Evolutionary conservation across 2,113 vertebrate species (phyloP).

Genomic region (Ceyx margarethae): DNA sequence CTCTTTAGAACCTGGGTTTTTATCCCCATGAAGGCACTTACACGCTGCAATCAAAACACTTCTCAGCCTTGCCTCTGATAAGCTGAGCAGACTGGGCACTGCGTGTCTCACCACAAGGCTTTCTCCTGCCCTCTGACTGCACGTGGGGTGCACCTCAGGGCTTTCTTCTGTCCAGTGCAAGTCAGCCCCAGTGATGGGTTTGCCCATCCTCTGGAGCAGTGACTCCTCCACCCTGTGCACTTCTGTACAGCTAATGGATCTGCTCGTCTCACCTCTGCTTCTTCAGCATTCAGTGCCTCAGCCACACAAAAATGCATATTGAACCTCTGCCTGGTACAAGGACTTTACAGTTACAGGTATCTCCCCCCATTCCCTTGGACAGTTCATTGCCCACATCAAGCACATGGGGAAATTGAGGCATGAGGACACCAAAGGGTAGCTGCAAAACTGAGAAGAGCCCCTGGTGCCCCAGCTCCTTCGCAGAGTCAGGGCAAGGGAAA

Average conservation of each 20-base stretch:
- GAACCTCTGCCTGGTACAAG: not conserved
- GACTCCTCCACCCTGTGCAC: fast-evolving
- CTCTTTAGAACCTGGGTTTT: constrained; percentile 8
- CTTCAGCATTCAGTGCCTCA: not conserved
- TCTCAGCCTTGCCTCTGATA: not conserved
- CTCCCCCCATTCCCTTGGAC: fast-evolving
- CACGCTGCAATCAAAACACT: not conserved
- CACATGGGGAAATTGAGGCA: not conserved
- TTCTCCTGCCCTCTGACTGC: not conserved
- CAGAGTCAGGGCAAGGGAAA: not conserved
- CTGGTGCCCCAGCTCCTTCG: not conserved
- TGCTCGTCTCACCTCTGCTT: fast-evolving
- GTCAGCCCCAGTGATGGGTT: not conserved
- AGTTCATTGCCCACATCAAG: not conserved
- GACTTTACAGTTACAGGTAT: not conserved
- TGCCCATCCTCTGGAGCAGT: not conserved
- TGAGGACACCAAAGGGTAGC: fast-evolving
- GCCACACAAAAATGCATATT: not conserved
- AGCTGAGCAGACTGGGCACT: not conserved
- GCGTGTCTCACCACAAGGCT: not conserved
- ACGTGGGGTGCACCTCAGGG: fast-evolving
- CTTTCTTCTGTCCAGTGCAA: not conserved
- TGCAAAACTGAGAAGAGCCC: not conserved
- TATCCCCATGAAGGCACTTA: constrained; percentile 25
- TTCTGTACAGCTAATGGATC: not conserved